Conservation (phyloP, 2,888 invertebrate species). For the Rhorus exstirpatorius region DNA sequence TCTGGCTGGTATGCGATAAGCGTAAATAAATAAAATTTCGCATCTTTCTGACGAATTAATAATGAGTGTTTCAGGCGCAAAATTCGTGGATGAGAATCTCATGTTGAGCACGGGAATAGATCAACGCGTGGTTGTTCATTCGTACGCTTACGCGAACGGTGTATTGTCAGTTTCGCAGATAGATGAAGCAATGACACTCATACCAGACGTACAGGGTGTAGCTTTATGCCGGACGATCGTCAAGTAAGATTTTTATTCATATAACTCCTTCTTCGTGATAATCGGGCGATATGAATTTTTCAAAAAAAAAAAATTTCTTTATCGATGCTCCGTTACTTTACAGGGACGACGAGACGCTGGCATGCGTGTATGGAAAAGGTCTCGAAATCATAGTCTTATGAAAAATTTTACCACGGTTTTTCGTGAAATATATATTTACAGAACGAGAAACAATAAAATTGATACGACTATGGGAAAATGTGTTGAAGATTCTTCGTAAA, state of each 20-base stretch:
- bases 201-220: constrained; percentile 83
- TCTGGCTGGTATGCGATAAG: too few relatives aligned
- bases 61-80: constrained; percentile 75
- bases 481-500: background rate
- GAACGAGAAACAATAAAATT: background rate
- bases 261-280: background rate
- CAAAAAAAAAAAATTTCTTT: background rate
- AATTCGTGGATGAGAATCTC: constrained; percentile 76
- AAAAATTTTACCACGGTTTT: constrained; percentile 22
- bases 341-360: constrained; percentile 78
- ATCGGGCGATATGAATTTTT: too few relatives aligned
- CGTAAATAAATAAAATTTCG: too few relatives aligned
- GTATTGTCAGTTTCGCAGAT: constrained; percentile 71
- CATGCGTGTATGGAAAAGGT: constrained; percentile 87
- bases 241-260: constrained; percentile 72
- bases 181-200: constrained; percentile 75
- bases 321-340: constrained; percentile 62
- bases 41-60: background rate
- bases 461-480: background rate
- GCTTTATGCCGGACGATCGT: constrained; percentile 65
- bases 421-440: constrained; percentile 37
- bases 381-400: constrained; percentile 85
- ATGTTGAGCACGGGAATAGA: constrained; percentile 82
- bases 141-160: constrained; percentile 70
- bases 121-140: constrained; percentile 78